These are phyloP conservation scores for Lepus americanus DNA, from an alignment of 2,113 vertebrate species.

Conservation along the genomic window DNA sequence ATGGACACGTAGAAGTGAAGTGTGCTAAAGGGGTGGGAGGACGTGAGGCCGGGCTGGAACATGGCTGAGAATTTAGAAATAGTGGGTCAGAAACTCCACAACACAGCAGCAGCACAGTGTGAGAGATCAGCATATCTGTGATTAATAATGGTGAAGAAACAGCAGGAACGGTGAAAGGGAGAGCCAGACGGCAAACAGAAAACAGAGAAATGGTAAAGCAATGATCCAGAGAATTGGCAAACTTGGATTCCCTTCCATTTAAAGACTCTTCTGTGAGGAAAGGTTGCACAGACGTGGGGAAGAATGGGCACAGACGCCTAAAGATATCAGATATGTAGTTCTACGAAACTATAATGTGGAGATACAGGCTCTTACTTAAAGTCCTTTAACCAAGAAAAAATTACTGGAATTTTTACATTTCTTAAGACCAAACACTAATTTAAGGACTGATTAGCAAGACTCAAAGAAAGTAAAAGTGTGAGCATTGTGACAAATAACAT, in stretches of 20 bases:
- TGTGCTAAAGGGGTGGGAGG: neutral
- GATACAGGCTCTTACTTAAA: neutral
- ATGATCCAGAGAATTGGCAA: neutral
- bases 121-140: neutral
- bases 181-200: neutral
- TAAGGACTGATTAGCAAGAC: neutral
- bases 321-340: neutral
- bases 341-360: neutral
- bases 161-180: neutral
- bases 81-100: neutral
- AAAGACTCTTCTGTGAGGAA: neutral
- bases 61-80: neutral
- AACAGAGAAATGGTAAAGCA: neutral
- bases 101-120: neutral
- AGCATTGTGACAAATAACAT: neutral
- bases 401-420: neutral
- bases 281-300: neutral
- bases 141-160: neutral
- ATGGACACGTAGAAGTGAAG: no score
- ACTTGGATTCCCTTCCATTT: neutral
- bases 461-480: neutral
- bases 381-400: neutral
- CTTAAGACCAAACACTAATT: neutral
- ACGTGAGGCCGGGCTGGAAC: neutral
- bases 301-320: neutral